Evolutionary conservation across 2,113 vertebrate genomes (phyloP).

Genomic region (Gobius niger): DNA sequence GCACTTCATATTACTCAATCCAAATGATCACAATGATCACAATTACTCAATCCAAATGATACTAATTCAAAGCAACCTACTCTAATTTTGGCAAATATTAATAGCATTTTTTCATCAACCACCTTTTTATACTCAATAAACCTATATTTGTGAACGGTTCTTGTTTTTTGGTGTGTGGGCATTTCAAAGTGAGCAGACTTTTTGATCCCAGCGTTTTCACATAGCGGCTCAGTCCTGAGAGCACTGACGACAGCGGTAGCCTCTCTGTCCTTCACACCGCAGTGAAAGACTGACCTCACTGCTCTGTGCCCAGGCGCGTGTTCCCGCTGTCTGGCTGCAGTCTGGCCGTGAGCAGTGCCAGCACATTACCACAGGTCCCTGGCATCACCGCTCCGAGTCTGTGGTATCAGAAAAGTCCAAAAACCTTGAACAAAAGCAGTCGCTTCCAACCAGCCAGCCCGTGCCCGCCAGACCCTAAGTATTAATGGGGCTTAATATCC

Average conservation of each 20-base stretch:
- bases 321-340: slow-evolving; percentile 55
- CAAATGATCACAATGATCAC: too few species aligned
- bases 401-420: slow-evolving; percentile 52
- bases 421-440: slow-evolving; percentile 49
- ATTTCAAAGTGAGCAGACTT: not conserved
- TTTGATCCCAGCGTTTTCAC: not conserved
- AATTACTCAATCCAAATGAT: too few species aligned
- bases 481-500: slow-evolving; percentile 55
- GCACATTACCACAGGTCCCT: slow-evolving; percentile 52
- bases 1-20: too few species aligned
- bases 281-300: slow-evolving; percentile 44
- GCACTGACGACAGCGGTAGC: not conserved
- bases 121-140: too few species aligned
- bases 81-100: too few species aligned
- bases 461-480: slow-evolving; percentile 26
- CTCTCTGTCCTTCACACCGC: slow-evolving; percentile 34
- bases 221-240: not conserved
- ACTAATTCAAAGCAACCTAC: too few species aligned
- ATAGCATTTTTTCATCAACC: too few species aligned
- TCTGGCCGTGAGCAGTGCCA: slow-evolving; percentile 46
- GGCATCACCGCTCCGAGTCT: slow-evolving; percentile 49
- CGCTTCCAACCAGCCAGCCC: slow-evolving; percentile 37
- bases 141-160: too few species aligned
- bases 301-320: slow-evolving; percentile 35
- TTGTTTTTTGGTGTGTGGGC: too few species aligned